Percentiles rank a stretch among this genome's conserved stretches.
Conservation (phyloP, 2,797 vertebrate genomes). For the Alca torda region DNA sequence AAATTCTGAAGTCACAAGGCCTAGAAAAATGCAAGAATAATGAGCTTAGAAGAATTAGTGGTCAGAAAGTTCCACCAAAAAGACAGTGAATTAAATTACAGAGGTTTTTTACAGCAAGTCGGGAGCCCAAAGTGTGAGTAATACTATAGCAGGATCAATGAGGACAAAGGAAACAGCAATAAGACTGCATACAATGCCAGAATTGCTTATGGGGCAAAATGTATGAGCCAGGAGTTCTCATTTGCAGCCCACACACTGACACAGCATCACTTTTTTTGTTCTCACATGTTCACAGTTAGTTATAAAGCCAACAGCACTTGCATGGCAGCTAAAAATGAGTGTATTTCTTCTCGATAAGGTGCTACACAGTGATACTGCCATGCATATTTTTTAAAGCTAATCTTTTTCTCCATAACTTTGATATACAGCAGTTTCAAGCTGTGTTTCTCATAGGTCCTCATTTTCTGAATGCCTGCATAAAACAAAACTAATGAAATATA, state of each 20-base stretch:
- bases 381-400: not conserved
- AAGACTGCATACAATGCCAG: constrained; percentile 62
- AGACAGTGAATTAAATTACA: constrained; percentile 13
- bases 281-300: constrained; percentile 52
- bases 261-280: constrained; percentile 66
- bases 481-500: not conserved
- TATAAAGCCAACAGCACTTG: constrained; percentile 39
- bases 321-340: constrained; percentile 30
- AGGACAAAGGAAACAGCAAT: constrained; percentile 60
- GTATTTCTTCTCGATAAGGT: not conserved
- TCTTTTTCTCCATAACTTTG: not conserved
- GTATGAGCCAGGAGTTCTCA: constrained; percentile 59
- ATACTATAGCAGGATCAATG: constrained; percentile 57
- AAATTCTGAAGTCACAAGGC: not conserved
- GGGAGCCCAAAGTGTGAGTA: constrained; percentile 44
- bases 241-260: constrained; percentile 65
- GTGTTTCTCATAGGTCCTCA: not conserved
- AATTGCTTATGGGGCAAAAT: constrained; percentile 69
- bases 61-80: constrained; percentile 36
- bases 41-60: not conserved
- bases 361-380: not conserved
- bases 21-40: not conserved
- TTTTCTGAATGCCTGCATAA: not conserved
- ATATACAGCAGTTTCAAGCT: not conserved
- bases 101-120: not conserved